Conservation (phyloP, 2,113 vertebrate species). For the Catharus fuscescens region DNA sequence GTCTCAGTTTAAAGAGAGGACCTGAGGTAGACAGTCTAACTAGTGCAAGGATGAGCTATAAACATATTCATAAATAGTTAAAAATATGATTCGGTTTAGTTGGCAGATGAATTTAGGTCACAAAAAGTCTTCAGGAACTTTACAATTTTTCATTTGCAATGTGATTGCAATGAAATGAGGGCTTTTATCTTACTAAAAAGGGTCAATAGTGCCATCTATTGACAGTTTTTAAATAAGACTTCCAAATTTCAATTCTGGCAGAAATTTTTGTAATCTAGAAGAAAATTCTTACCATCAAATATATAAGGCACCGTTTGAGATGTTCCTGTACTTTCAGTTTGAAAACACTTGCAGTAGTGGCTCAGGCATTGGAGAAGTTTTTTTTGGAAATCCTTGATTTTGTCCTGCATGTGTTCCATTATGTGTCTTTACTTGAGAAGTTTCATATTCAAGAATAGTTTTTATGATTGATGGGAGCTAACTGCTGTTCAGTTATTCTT, state of each 20-base stretch:
- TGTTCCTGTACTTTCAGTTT: background rate
- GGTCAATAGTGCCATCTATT: constrained; percentile 51
- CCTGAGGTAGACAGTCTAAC: background rate
- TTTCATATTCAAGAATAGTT: background rate
- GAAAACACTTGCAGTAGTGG: background rate
- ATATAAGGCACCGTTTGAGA: background rate
- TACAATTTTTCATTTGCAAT: background rate
- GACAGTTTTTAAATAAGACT: background rate
- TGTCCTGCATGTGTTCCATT: rapidly evolving
- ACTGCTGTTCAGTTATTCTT: background rate
- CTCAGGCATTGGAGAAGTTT: background rate
- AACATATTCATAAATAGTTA: background rate
- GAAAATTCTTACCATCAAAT: background rate
- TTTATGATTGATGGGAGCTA: background rate
- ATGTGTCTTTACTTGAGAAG: background rate
- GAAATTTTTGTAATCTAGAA: background rate
- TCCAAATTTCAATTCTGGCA: background rate
- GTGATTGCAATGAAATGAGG: background rate
- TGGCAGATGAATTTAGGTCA: background rate
- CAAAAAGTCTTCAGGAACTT: background rate
- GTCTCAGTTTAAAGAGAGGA: background rate
- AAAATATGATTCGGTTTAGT: background rate
- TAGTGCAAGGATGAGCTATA: background rate
- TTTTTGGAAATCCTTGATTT: background rate
- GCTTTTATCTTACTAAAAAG: background rate